Conservation (phyloP, 2,888 invertebrate genomes). For the Bombyx huttoni region DNA sequence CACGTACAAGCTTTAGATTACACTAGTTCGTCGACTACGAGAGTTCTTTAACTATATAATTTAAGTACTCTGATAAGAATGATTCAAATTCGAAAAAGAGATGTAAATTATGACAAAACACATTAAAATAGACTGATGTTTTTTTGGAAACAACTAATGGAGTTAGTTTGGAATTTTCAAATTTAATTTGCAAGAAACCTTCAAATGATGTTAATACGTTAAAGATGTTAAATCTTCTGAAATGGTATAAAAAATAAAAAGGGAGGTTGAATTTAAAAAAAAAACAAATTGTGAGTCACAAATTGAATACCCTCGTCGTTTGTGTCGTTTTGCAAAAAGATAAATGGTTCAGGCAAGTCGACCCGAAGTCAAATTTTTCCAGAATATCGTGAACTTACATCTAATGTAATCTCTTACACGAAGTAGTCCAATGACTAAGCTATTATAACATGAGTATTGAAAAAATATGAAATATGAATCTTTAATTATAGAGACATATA, state of each 20-base stretch:
- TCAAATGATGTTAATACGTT: too few species aligned
- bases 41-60: too few species aligned
- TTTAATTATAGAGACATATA: not conserved
- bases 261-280: not conserved
- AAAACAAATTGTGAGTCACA: not conserved
- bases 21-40: too few species aligned
- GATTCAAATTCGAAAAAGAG: too few species aligned
- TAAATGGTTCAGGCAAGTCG: constrained; percentile 1
- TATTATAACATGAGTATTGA: not conserved
- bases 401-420: not conserved
- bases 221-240: not conserved
- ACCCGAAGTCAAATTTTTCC: not conserved
- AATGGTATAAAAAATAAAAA: not conserved
- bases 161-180: not conserved
- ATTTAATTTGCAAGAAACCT: too few species aligned
- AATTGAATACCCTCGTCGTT: constrained; percentile 1
- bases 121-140: not conserved
- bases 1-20: too few species aligned
- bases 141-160: not conserved
- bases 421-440: not conserved
- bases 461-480: not conserved
- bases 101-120: too few species aligned
- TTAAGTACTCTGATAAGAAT: too few species aligned
- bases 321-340: constrained; percentile 2
- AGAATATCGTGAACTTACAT: not conserved